Evolutionary conservation across 2,797 vertebrate genomes (phyloP).

Genomic region (Eulemur rubriventer): DNA sequence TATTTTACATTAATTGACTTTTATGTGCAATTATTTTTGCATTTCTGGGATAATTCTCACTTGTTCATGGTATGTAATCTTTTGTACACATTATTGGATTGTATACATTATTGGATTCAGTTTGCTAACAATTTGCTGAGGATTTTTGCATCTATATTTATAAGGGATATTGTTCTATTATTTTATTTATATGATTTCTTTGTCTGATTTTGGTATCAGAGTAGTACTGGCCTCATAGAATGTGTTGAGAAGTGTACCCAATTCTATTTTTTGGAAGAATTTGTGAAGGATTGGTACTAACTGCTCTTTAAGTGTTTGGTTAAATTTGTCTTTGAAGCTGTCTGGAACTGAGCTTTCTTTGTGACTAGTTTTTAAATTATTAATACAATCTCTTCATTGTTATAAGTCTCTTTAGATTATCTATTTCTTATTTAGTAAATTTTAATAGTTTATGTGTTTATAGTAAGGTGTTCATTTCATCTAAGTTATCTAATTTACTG

Average conservation of each 20-base stretch:
- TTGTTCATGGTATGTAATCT: neutral
- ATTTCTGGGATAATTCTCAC: neutral
- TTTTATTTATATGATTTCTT: neutral
- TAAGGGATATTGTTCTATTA: neutral
- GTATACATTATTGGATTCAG: neutral
- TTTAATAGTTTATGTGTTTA: neutral
- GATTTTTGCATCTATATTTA: neutral
- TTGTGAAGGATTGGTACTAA: neutral
- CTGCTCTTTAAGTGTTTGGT: neutral
- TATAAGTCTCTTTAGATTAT: neutral
- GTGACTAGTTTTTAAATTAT: neutral
- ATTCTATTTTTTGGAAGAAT: neutral
- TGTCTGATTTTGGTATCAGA: neutral
- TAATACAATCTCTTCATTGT: neutral
- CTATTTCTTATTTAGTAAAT: neutral
- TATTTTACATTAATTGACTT: neutral
- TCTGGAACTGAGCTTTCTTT: neutral
- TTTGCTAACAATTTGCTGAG: neutral
- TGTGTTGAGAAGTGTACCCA: neutral
- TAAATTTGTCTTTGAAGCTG: neutral
- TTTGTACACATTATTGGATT: neutral
- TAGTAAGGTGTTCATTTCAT: neutral
- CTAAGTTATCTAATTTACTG: neutral
- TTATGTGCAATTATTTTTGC: neutral
- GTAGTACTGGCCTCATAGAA: neutral